Evolutionary conservation across 2,113 vertebrate genomes (phyloP).

Genomic region (Corythoichthys intestinalis): DNA sequence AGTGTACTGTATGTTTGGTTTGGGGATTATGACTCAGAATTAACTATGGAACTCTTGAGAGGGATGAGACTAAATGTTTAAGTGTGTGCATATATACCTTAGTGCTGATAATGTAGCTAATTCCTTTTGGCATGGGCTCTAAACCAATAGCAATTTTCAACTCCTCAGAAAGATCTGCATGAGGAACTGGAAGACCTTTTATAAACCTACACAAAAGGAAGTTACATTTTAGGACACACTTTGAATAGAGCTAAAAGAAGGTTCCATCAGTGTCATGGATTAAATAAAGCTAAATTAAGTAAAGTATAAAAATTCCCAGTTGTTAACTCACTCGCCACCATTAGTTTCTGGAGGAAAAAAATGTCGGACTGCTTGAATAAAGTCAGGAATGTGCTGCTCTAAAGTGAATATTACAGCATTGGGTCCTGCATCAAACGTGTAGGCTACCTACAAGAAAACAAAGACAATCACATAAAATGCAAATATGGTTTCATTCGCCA

Average conservation of each 20-base stretch:
- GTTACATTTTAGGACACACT: neutral
- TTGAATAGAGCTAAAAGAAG: conserved; percentile 4
- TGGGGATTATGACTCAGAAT: neutral
- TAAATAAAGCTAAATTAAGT: neutral
- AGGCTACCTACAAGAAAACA: conserved; percentile 75
- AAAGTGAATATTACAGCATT: conserved; percentile 88
- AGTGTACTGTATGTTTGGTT: neutral
- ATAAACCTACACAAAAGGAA: conserved; percentile 76
- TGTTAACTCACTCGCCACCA: conserved; percentile 77
- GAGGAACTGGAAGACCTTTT: conserved; percentile 74
- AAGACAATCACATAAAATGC: neutral
- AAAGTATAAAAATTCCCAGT: neutral
- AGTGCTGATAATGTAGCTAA: conserved; percentile 86
- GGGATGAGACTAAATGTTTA: neutral
- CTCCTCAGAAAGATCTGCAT: conserved; percentile 58
- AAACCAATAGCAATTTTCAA: conserved; percentile 64
- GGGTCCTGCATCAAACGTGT: conserved; percentile 92
- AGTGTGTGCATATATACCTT: conserved; percentile 56
- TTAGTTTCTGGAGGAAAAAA: conserved; percentile 82
- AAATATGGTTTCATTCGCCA: conserved; percentile 16
- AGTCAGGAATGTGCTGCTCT: conserved; percentile 77
- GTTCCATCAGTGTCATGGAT: neutral
- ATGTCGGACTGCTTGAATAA: conserved; percentile 78
- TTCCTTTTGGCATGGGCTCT: conserved; percentile 70
- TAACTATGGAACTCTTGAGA: neutral